Evolutionary conservation across 2,113 vertebrate genomes (phyloP), one percentile per base, ranked within the genome.

Genomic region (Tauraco erythrolophus): DNA sequence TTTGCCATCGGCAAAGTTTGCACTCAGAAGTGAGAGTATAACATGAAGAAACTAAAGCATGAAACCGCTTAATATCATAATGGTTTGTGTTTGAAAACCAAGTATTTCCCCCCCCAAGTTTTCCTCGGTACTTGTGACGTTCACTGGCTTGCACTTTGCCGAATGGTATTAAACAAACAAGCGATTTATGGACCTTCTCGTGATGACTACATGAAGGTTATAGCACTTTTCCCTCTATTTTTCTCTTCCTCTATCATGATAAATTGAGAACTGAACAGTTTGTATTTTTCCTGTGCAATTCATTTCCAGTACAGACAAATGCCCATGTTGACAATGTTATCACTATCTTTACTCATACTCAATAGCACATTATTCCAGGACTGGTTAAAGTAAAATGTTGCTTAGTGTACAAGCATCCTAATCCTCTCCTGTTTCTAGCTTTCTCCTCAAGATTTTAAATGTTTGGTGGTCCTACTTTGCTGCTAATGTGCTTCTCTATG

Each of bases 1-100:
- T 96, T 97, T 97, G 95, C 96, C 94, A 94, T 97, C 39, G 81
- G 95, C 97, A 95, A 96, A 96, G 92, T 97, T 97, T 97, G 88
- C 97, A 96, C 95, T 94, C 92, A 84, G 94, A 96, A 92, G 91
- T 96, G 95, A 95, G 95, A 97, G 86, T 94, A 94, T 94, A 97
- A 94, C 6, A 89, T 95, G 97, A 87, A 92, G 91, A 96, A 96
- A 91, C 91, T 95, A 94, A 96, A 94, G 81, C 72, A 92, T 87
- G 79, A 95, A 88, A 83, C 72, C 69, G 91, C 83, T 95, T 90
- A 95, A 94, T 92, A 90, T 79, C 75, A 45, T 94, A 84, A 82
- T 68, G 69, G 61, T 72, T 87, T 78, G 30, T 71, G 48, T 75
- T 90, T 79, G 48, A 82, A 86, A 96, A 70, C 6, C 33, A 90